Conservation (phyloP, 2,113 vertebrate species). For the Gila orcuttii region DNA sequence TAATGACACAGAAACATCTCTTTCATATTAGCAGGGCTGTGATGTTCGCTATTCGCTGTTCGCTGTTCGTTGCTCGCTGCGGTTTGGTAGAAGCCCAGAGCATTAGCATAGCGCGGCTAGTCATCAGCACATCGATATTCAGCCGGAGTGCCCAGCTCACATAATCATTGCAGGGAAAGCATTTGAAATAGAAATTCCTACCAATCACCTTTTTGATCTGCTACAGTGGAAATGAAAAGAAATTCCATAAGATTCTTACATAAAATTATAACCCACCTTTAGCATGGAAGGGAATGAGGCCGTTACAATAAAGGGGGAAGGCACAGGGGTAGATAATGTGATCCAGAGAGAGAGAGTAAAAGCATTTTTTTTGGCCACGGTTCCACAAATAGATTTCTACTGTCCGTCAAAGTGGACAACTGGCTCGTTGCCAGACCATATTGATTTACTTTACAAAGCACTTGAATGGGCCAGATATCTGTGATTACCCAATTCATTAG, state of each 20-base stretch:
- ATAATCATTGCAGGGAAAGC: constrained; percentile 54
- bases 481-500: constrained; percentile 82
- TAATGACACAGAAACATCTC: constrained; percentile 1
- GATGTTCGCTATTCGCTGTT: neutral
- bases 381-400: constrained; percentile 71
- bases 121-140: constrained; percentile 65
- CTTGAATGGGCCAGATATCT: constrained; percentile 77
- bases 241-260: constrained; percentile 38
- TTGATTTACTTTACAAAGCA: constrained; percentile 80
- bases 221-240: constrained; percentile 60
- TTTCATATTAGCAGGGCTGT: constrained; percentile 28
- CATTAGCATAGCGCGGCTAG: constrained; percentile 51
- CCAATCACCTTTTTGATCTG: constrained; percentile 69
- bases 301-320: neutral
- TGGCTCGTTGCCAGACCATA: constrained; percentile 72
- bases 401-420: constrained; percentile 74
- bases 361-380: constrained; percentile 64
- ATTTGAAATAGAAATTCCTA: constrained; percentile 73
- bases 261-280: constrained; percentile 6
- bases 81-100: constrained; percentile 30
- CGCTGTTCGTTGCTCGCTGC: neutral
- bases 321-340: constrained; percentile 22
- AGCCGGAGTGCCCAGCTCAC: constrained; percentile 59
- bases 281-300: neutral
- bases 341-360: constrained; percentile 15